Base-by-base conservation (phyloP, 2,113 vertebrate genomes). In the Sula dactylatra region DNA sequence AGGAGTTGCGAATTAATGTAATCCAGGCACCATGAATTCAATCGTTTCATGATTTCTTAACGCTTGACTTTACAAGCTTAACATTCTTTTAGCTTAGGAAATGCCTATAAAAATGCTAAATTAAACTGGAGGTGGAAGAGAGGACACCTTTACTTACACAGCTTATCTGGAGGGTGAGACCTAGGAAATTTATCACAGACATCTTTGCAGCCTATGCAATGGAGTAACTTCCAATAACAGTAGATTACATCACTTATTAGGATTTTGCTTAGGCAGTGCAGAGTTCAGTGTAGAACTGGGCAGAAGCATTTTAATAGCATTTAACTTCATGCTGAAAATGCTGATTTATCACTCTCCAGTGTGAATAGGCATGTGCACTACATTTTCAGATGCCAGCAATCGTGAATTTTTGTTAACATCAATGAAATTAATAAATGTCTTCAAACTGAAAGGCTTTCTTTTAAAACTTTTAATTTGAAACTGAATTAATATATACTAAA, bases 251-350 rank as follows among this genome's bases (percentile, higher is more conserved):
- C 91, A 67, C 73, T 82, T 38, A 40, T 7, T 26, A 65, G 81
- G 83, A 84, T 85, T 94, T 79, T 94, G 83, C 88, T 89, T 71
- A 56, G 65, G 74, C 74, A 69, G 24, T 11, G 50, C 65, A 62
- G 52, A 67, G 52, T 55, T 82, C 52, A 45, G 65, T 5, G 27
- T 12, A 49, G 72, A 85, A 83, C 36, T 84, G 65, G 54, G 84
- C 78, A 87, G 90, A 81, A 91, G 70, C 11, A 11, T 70, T 81
- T 73, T 66, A 86, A 78, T 9, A 70, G 86, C 55, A 82, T 90
- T 94, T 90, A 86, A 74, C 47, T 92, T 71, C 62, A 45, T 38
- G 55, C 82, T 82, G 85, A 82, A 96, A 94, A 80, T 34, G 79
- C 86, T 90, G 85, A 85, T 96, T 80, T 96, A 90, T 70, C 18